These are phyloP conservation scores for Drosophila obscura DNA, from an alignment of 1,140 invertebrate genomes.

Conservation along the genomic window DNA sequence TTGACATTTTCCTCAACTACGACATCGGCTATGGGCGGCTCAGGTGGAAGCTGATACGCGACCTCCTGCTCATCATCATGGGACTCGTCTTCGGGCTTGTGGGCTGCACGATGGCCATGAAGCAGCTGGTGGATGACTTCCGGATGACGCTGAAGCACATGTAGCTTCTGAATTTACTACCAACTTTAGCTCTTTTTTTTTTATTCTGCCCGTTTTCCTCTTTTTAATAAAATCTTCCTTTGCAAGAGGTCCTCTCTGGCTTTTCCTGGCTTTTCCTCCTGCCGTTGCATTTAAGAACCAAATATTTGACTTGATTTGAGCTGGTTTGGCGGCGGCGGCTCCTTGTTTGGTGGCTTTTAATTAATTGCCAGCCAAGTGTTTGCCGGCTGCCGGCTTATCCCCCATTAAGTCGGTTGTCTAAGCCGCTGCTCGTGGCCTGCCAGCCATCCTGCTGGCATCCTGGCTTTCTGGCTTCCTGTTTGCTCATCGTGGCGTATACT, in stretches of 20 bases:
- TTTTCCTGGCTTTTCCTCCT: background rate
- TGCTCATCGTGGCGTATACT: conserved; percentile 56
- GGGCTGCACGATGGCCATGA: conserved; percentile 56
- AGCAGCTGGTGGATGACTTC: conserved; percentile 52
- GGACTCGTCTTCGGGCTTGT: conserved; percentile 54
- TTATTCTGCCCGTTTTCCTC: background rate
- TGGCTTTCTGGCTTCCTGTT: conserved; percentile 45
- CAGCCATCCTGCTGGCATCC: background rate
- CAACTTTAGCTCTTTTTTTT: background rate
- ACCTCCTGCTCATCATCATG: conserved; percentile 49
- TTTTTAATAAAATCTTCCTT: conserved; percentile 37
- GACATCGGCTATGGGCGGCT: conserved; percentile 45
- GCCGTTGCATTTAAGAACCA: conserved; percentile 33
- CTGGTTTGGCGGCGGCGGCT: conserved; percentile 11
- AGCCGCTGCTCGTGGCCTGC: conserved; percentile 20
- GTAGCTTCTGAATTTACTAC: background rate
- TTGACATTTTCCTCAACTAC: conserved; percentile 60
- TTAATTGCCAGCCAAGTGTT: conserved; percentile 66
- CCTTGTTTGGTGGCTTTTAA: conserved; percentile 52
- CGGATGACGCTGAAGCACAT: conserved; percentile 18
- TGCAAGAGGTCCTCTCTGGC: conserved; percentile 10
- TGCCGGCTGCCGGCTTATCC: conserved; percentile 40
- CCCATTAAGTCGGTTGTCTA: conserved; percentile 44
- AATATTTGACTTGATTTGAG: conserved; percentile 40
- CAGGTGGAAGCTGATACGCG: conserved; percentile 57